Percentiles rank a stretch among this genome's conserved stretches.
phyloP scores from a whole-genome alignment of 2,888 invertebrate genomes.

The Diloba caeruleocephala region DNA sequence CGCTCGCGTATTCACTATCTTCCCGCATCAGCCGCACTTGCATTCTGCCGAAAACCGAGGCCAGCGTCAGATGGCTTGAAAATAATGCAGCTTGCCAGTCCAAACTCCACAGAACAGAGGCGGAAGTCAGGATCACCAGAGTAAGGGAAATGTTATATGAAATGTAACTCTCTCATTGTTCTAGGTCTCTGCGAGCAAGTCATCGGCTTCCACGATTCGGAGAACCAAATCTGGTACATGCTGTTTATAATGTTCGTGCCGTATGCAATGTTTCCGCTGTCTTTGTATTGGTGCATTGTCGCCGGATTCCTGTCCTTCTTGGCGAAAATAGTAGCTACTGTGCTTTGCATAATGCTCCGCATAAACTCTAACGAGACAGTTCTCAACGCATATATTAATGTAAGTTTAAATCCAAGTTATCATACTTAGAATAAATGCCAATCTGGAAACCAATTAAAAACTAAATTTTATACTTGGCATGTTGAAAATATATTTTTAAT shows the following conservation, averaged over 20 bases:
- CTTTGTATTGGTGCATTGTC: conserved; percentile 96
- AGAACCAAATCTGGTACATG: conserved; percentile 97
- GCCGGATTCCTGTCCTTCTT: conserved; percentile 94
- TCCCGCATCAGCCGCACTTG: too few species aligned
- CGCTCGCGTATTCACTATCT: too few species aligned
- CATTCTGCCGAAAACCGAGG: too few species aligned
- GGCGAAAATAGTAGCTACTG: conserved; percentile 91
- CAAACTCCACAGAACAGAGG: too few species aligned
- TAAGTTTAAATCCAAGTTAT: conserved; percentile 27
- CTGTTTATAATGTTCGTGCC: conserved; percentile 97
- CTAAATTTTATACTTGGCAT: too few species aligned
- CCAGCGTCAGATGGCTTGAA: too few species aligned
- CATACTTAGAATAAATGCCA: too few species aligned
- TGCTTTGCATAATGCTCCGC: conserved; percentile 62
- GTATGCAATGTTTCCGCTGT: conserved; percentile 97
- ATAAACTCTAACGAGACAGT: conserved; percentile 8
- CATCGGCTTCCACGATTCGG: conserved; percentile 92
- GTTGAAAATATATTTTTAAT: too few species aligned
- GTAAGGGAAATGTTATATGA: too few species aligned
- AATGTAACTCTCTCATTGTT: conserved; percentile 1
- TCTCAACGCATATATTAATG: conserved; percentile 16
- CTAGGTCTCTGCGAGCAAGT: conserved; percentile 93
- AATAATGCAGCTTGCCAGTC: too few species aligned
- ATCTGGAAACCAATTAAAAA: too few species aligned
- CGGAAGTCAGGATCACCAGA: too few species aligned